Percentiles rank a stretch among this genome's conserved stretches.
Conservation (phyloP, 1,140 invertebrate genomes). For the Copidosoma floridanum region DNA sequence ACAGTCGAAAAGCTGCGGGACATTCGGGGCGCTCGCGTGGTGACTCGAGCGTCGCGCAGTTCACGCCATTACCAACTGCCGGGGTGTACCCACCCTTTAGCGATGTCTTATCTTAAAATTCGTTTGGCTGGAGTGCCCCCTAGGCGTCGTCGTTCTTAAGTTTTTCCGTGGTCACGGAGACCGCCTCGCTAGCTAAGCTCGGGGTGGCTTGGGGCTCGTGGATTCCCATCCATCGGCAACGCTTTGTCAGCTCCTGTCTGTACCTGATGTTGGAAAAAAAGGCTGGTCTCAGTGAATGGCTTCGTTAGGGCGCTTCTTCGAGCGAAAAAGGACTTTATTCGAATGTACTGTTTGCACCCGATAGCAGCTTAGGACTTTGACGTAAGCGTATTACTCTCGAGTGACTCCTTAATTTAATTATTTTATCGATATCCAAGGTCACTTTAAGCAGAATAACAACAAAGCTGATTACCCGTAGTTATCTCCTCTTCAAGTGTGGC, state of each 20-base stretch:
- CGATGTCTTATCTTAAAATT: neutral
- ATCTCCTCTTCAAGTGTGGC: no score
- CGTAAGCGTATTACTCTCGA: no score
- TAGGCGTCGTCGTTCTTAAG: constrained; percentile 48
- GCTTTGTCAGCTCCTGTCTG: constrained; percentile 66
- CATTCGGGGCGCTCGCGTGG: constrained; percentile 14
- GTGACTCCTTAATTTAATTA: no score
- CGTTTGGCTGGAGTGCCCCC: constrained; percentile 4
- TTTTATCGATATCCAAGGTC: no score
- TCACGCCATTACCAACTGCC: neutral
- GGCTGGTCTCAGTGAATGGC: no score
- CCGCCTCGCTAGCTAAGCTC: constrained; percentile 29
- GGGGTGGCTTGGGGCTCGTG: constrained; percentile 50
- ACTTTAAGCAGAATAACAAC: no score
- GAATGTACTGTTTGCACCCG: no score
- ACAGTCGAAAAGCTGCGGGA: neutral
- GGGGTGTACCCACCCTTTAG: neutral
- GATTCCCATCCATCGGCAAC: constrained; percentile 71
- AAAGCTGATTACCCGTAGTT: no score
- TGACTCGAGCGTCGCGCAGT: constrained; percentile 19
- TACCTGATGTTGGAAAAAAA: no score
- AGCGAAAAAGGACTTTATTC: no score
- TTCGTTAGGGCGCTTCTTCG: no score
- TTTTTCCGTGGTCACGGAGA: constrained; percentile 48
- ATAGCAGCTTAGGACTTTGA: no score